phyloP scores from a whole-genome alignment of 1,140 invertebrate species.

The Pentalonia nigronervosa region DNA sequence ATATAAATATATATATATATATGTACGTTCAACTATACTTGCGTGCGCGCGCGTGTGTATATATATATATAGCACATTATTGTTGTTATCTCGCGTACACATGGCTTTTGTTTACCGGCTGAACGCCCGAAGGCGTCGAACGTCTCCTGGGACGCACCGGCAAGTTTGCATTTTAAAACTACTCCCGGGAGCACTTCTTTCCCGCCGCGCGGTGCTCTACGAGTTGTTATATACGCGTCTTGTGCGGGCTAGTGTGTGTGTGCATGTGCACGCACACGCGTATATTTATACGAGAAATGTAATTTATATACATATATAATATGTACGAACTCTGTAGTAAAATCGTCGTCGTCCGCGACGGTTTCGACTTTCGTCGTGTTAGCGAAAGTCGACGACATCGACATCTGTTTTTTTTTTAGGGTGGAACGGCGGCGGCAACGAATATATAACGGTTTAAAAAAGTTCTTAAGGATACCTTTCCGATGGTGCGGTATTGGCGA shows the following conservation, averaged over 20 bases:
- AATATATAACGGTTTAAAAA: not conserved
- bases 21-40: not conserved
- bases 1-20: not conserved
- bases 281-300: constrained; percentile 17
- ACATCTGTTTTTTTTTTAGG: too few relatives aligned
- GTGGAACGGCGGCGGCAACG: too few relatives aligned
- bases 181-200: constrained; percentile 58
- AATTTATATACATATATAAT: not conserved
- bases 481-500: too few relatives aligned
- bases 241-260: not conserved
- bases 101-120: constrained; percentile 58
- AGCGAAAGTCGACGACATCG: not conserved
- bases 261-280: not conserved
- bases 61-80: constrained; percentile 25
- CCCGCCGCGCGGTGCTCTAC: not conserved
- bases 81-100: constrained; percentile 57
- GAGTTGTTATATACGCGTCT: constrained; percentile 13
- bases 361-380: not conserved
- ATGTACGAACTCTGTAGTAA: not conserved
- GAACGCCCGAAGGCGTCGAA: constrained; percentile 58
- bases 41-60: not conserved
- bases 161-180: constrained; percentile 58
- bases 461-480: not conserved
- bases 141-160: constrained; percentile 27
- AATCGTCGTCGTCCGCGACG: constrained; percentile 5